Evolutionary conservation across 2,113 vertebrate species (phyloP).

Genomic region (Erinaceus europaeus): DNA sequence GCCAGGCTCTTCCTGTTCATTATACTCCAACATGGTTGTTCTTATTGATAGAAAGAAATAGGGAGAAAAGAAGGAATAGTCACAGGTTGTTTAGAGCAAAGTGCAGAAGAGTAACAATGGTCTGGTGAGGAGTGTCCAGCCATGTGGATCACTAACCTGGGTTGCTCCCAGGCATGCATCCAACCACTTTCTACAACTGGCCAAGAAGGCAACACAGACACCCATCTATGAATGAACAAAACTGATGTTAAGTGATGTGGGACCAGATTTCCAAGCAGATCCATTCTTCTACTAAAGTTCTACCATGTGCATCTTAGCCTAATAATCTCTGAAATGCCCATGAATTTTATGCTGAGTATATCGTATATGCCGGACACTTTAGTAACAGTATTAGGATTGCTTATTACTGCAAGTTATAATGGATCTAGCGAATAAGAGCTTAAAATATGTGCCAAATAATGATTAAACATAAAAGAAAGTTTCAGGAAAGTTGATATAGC

Average conservation of each 20-base stretch:
- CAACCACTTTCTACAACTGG: neutral
- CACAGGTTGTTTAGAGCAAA: neutral
- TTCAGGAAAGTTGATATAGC: neutral
- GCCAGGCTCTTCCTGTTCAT: neutral
- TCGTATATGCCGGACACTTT: neutral
- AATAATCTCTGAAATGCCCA: neutral
- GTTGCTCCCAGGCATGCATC: neutral
- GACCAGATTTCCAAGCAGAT: neutral
- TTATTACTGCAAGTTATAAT: neutral
- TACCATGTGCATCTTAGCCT: neutral
- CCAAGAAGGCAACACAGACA: neutral
- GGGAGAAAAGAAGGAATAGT: neutral
- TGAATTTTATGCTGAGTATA: neutral
- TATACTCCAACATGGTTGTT: neutral
- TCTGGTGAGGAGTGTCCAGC: neutral
- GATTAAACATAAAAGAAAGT: neutral
- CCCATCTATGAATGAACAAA: neutral
- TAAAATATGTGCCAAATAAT: neutral
- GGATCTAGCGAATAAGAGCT: neutral
- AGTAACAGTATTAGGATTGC: neutral
- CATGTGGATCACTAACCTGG: neutral
- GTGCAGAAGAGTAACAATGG: neutral
- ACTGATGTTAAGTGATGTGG: neutral
- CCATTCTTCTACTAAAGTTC: neutral
- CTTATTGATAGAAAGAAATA: neutral